Percentiles rank a stretch among this genome's conserved stretches.
These are phyloP conservation scores for Tetragonisca angustula DNA, from an alignment of 2,888 invertebrate species.

Conservation along the genomic window DNA sequence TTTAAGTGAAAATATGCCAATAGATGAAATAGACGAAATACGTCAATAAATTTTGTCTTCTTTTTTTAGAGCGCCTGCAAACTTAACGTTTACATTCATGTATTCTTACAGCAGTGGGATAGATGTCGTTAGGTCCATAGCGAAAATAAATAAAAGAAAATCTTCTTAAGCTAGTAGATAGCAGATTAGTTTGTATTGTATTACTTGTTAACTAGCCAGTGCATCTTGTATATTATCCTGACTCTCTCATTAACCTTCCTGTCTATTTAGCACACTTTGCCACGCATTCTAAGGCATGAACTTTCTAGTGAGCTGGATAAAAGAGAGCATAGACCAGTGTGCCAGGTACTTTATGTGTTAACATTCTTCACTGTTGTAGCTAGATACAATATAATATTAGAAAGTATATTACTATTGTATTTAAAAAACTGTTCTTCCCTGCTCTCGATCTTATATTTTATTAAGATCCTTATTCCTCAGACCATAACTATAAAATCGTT, in stretches of 20 bases:
- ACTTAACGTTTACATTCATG: constrained; percentile 44
- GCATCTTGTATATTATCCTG: constrained; percentile 68
- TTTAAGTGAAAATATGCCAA: constrained; percentile 61
- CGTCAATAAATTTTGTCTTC: constrained; percentile 33
- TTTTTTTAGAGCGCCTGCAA: constrained; percentile 41
- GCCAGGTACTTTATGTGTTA: constrained; percentile 81
- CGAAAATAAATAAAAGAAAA: constrained; percentile 69
- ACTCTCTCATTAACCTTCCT: constrained; percentile 74
- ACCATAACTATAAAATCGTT: constrained; percentile 69
- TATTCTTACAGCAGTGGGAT: constrained; percentile 60
- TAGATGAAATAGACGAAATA: constrained; percentile 46
- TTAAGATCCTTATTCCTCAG: constrained; percentile 66
- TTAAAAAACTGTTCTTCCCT: constrained; percentile 69
- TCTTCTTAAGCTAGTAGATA: constrained; percentile 70
- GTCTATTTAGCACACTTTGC: constrained; percentile 77
- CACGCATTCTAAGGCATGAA: constrained; percentile 78
- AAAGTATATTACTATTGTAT: constrained; percentile 75
- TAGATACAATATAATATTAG: constrained; percentile 76
- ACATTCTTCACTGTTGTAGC: constrained; percentile 76
- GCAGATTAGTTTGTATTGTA: constrained; percentile 70
- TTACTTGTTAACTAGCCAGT: constrained; percentile 71
- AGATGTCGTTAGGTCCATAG: constrained; percentile 67
- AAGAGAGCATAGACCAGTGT: constrained; percentile 81
- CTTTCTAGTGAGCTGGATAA: constrained; percentile 75
- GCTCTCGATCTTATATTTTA: constrained; percentile 64